Base-by-base conservation (phyloP, 1,140 invertebrate species). In the Temnothorax nylanderi region DNA sequence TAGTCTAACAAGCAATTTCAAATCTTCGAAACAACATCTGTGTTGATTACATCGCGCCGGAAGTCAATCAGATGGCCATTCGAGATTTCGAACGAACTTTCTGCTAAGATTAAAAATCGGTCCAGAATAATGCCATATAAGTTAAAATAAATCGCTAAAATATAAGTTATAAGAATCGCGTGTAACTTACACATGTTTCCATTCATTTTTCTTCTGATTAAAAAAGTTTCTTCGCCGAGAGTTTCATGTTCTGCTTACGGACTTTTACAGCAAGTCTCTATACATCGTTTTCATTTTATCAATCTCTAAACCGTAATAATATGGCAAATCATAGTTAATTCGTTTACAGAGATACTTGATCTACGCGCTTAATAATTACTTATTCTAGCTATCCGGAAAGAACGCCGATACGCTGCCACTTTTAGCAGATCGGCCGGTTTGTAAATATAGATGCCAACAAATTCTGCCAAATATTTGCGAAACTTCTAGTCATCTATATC, bases 381-480 rank as follows among this genome's bases (percentile, higher is more conserved):
- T 47, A 21, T 37, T 41, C 13, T 44, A 58, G 11, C 16, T 60
- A 37, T 60, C 8, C 0, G 3, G 3, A 34, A 74, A 58, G n/a
- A 44, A 16, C 18, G 16, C 49, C 11, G 21, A 21, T 67, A 54
- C 4, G 16, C 41, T 41, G 41, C 41, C 18, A 26, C 26, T 82
- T 82, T 32, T 60, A 60, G 18, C 80, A 47, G 7, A 81, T 78
- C 64, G 44, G 47, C 8, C 32, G 13, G 10, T 32, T 71, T 26
- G 64, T 41, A 71, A 44, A 72, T 32, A 47, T 32, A 47, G n/a
- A 26, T 67, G 72, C 56, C 88, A 85, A 18, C 41, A 26, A 65
- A 78, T 21, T 34, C 13, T 88, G 87, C 87, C 87, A 89, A 67
- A 88, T 76, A 77, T 77, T 65, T 26, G 41, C 34, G 32, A 58